Evolutionary conservation across 2,888 invertebrate species (phyloP).

Genomic region (Argyresthia albistria): DNA sequence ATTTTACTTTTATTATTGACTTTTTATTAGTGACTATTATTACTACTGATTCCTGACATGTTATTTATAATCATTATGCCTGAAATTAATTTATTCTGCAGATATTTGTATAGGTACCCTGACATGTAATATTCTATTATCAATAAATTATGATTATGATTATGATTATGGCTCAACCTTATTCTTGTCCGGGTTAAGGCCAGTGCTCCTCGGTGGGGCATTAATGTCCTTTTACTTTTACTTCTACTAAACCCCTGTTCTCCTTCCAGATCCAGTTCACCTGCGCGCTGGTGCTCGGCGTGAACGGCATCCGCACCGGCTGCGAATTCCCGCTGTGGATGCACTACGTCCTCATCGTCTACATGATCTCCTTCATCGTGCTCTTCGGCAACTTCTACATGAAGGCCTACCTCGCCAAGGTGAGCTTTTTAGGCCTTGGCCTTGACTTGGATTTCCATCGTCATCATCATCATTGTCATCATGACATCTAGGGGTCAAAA

Average conservation of each 20-base stretch:
- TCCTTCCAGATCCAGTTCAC: conserved; percentile 83
- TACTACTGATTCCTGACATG: too few species aligned
- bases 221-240: neutral
- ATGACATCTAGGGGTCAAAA: neutral
- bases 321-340: conserved; percentile 94
- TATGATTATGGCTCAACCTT: too few species aligned
- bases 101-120: too few species aligned
- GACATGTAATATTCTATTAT: too few species aligned
- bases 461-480: neutral
- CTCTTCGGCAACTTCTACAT: conserved; percentile 91
- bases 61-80: too few species aligned
- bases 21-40: too few species aligned
- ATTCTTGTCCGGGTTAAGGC: too few species aligned
- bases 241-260: neutral
- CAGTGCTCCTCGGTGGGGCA: too few species aligned
- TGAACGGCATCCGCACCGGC: conserved; percentile 84
- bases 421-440: conserved; percentile 29
- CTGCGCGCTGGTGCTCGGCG: conserved; percentile 83
- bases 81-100: too few species aligned
- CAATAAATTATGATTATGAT: too few species aligned
- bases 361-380: conserved; percentile 90
- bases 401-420: conserved; percentile 84
- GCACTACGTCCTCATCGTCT: conserved; percentile 87
- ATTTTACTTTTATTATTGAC: too few species aligned
- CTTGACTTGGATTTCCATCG: neutral